Evolutionary conservation across 2,797 vertebrate species (phyloP).

Genomic region (Pygocentrus nattereri): DNA sequence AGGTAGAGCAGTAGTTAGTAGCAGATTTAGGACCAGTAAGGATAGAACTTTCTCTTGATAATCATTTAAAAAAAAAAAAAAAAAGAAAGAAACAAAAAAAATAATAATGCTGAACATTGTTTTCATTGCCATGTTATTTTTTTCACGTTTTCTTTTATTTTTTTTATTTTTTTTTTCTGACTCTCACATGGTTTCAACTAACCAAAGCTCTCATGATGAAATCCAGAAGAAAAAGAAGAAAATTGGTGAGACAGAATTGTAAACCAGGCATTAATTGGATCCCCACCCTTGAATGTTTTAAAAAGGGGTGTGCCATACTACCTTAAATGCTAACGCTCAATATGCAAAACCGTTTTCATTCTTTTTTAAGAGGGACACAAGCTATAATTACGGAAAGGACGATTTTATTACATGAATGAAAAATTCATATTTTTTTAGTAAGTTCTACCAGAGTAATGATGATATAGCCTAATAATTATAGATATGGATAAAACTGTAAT

Average conservation of each 20-base stretch:
- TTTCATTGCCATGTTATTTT: slow-evolving; percentile 72
- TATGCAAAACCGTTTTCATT: slow-evolving; percentile 89
- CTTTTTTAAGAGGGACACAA: slow-evolving; percentile 91
- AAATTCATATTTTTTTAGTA: slow-evolving; percentile 88
- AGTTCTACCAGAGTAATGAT: slow-evolving; percentile 82
- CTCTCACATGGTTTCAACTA: slow-evolving; percentile 96
- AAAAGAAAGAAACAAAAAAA: slow-evolving; percentile 36
- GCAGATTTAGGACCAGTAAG: slow-evolving; percentile 94
- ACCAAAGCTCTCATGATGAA: slow-evolving; percentile 96
- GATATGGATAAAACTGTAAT: slow-evolving; percentile 80
- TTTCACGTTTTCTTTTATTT: slow-evolving; percentile 79
- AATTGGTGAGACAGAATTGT: slow-evolving; percentile 87
- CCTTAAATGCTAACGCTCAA: slow-evolving; percentile 97
- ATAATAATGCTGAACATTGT: slow-evolving; percentile 75
- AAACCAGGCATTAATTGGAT: slow-evolving; percentile 89
- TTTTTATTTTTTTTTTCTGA: slow-evolving; percentile 81
- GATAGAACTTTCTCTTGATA: slow-evolving; percentile 93
- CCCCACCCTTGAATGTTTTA: slow-evolving; percentile 86
- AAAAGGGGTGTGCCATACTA: slow-evolving; percentile 98
- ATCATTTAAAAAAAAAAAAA: slow-evolving; percentile 78
- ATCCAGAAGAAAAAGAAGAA: slow-evolving; percentile 83
- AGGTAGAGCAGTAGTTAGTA: slow-evolving; percentile 87
- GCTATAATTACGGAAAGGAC: slow-evolving; percentile 82
- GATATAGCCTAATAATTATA: slow-evolving; percentile 58
- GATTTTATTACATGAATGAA: slow-evolving; percentile 89